These are phyloP conservation scores for Formica selysi DNA, from an alignment of 1,140 invertebrate genomes.

Conservation along the genomic window DNA sequence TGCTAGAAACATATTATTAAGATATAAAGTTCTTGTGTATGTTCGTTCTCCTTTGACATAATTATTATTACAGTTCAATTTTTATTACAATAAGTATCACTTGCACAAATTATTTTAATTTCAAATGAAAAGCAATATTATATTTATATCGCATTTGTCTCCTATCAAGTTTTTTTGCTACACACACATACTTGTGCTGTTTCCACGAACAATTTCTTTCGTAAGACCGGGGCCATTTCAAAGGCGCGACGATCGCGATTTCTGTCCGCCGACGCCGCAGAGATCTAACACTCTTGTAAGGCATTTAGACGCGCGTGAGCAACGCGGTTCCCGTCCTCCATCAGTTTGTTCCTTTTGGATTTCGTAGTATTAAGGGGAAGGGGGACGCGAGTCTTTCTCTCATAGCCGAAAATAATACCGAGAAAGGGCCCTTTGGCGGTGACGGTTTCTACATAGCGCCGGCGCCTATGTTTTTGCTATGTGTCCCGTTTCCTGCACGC, in stretches of 20 bases:
- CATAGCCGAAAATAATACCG: conserved; percentile 77
- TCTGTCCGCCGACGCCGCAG: conserved; percentile 66
- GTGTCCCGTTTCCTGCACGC: conserved; percentile 70
- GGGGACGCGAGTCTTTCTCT: conserved; percentile 70
- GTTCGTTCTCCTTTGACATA: background rate
- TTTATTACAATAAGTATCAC: background rate
- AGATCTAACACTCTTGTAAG: conserved; percentile 66
- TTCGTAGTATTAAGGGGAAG: conserved; percentile 72
- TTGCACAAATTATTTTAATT: background rate
- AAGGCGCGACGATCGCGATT: conserved; percentile 70
- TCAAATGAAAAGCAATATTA: background rate
- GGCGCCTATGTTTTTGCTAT: conserved; percentile 80
- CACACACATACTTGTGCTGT: background rate
- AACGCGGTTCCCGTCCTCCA: background rate
- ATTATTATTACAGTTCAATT: background rate
- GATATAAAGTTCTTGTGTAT: background rate
- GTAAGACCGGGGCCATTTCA: conserved; percentile 47
- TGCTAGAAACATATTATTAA: background rate
- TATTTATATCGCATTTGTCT: conserved; percentile 23
- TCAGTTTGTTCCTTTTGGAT: conserved; percentile 71
- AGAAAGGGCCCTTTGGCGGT: conserved; percentile 79
- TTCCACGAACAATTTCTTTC: conserved; percentile 58
- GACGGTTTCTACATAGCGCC: conserved; percentile 75
- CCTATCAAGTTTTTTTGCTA: conserved; percentile 21
- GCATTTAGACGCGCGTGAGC: conserved; percentile 32